Evolutionary conservation across 2,113 vertebrate genomes (phyloP), one percentile per base, ranked within the genome.

Genomic region (Sarotherodon lohbergeri): DNA sequence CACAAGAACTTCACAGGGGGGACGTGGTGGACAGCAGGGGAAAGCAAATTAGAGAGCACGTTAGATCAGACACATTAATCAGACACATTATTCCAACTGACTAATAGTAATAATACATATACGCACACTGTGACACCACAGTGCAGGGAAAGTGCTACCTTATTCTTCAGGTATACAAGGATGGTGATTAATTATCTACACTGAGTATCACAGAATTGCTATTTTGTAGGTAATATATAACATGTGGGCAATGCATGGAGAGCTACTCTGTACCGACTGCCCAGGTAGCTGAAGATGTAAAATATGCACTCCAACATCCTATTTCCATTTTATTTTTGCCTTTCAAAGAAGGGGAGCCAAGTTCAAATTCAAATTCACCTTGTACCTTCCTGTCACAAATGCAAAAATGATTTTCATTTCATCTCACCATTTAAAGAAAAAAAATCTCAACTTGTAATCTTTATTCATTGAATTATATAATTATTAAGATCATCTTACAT

Each of bases 401-500:
- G 29, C 43, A 34, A 43, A 88, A 84, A 89, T 1, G 2, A 73
- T 66, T 76, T 85, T 22, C 56, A 24, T 59, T 90, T 79, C 6
- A 87, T 79, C 46, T 55, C 3, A n/a, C 3, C 12, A 29, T 61
- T 86, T 24, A 61, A 86, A 66, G 79, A 7, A 22, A 88, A 56
- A 71, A 1, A 46, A 89, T 84, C 48, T 63, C 7, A 54, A 4
- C 71, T 61, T 63, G 9, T 5, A 36, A 89, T 91, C 29, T 89
- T 87, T 94, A 91, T 90, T 92, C 79, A 85, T 86, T 41, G 79
- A 36, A 85, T 87, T 87, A 85, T 32, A 89, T 83, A 80, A 88
- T 90, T 9, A 90, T 90, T 78, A 71, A 57, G 16, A 89, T 27
- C 3, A 48, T 48, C 78, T 92, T 85, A 90, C 85, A 50, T 90